Conservation (phyloP, 2,888 invertebrate species). For the Tineola bisselliella region DNA sequence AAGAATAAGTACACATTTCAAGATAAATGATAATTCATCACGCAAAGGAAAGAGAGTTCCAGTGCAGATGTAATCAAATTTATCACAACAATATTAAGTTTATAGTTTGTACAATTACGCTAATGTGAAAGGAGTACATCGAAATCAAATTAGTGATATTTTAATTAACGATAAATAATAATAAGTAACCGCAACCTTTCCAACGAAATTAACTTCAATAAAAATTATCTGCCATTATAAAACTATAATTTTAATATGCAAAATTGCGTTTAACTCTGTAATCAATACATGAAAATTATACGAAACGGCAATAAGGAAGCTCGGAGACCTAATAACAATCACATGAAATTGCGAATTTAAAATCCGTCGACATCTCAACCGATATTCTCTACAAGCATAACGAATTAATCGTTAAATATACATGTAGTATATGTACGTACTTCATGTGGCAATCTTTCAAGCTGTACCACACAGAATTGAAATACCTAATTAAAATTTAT, state of each 20-base stretch:
- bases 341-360: slow-evolving; percentile 1
- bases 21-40: neutral
- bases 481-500: no score
- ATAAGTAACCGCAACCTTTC: neutral
- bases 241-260: neutral
- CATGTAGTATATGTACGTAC: no score
- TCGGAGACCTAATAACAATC: neutral
- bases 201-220: neutral
- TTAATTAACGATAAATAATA: no score
- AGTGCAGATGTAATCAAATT: neutral
- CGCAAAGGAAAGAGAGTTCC: neutral
- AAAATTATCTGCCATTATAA: neutral
- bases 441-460: no score
- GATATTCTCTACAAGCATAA: neutral
- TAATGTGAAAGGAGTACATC: neutral
- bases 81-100: neutral
- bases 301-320: neutral
- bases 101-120: neutral
- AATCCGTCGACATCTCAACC: neutral
- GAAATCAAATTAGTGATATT: no score
- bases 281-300: neutral
- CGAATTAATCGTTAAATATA: neutral
- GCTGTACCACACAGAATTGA: no score
- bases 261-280: neutral
- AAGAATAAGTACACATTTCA: neutral